Evolutionary conservation across 2,113 vertebrate genomes (phyloP).

Genomic region (Thryonomys swinderianus): DNA sequence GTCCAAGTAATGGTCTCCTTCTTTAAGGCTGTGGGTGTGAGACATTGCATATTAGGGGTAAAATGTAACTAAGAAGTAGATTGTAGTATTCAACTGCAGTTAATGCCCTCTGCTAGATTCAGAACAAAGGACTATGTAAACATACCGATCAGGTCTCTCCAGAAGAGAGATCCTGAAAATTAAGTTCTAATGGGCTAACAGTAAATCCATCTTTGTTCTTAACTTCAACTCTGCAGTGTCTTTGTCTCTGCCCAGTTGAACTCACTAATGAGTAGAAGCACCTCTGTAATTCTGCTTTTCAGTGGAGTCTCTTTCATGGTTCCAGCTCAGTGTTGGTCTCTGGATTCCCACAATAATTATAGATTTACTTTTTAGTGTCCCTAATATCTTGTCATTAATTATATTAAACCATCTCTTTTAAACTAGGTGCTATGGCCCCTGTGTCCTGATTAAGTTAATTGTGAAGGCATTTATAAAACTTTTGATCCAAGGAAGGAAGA

Average conservation of each 20-base stretch:
- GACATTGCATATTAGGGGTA: not conserved
- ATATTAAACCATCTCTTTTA: not conserved
- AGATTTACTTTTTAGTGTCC: not conserved
- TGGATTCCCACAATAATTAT: not conserved
- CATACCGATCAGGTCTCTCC: not conserved
- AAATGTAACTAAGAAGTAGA: not conserved
- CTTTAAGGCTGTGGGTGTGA: not conserved
- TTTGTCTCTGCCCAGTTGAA: not conserved
- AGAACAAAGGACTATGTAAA: not conserved
- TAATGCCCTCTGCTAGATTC: not conserved
- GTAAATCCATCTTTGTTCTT: not conserved
- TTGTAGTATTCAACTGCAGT: not conserved
- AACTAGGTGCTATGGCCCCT: not conserved
- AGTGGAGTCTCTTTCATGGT: not conserved
- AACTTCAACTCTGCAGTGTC: not conserved
- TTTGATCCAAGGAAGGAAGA: not conserved
- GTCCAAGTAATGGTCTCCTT: not conserved
- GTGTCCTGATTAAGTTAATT: not conserved
- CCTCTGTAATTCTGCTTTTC: not conserved
- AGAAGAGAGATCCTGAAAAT: not conserved
- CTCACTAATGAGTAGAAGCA: not conserved
- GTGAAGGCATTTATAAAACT: not conserved
- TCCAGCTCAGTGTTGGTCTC: not conserved
- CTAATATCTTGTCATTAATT: not conserved
- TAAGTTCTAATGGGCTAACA: not conserved